These are phyloP conservation scores for Corythornis cristatus DNA, from an alignment of 2,113 vertebrate species.

Conservation along the genomic window DNA sequence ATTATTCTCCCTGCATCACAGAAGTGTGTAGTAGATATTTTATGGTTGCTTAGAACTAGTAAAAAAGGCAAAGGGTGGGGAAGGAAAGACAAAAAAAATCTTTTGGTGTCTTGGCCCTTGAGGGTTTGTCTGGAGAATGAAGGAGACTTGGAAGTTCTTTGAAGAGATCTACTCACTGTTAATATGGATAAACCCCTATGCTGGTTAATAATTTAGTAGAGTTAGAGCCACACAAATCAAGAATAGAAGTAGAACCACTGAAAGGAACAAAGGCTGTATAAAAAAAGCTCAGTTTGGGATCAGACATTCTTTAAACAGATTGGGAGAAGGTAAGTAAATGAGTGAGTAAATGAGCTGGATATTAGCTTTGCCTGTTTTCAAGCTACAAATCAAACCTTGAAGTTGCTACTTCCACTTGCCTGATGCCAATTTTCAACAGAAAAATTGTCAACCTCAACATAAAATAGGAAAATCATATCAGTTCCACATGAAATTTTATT, in stretches of 20 bases:
- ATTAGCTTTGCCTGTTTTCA: not conserved
- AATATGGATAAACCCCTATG: not conserved
- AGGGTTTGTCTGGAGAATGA: not conserved
- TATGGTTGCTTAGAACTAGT: constrained; percentile 12
- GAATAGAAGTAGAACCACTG: not conserved
- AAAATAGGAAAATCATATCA: not conserved
- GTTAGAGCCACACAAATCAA: not conserved
- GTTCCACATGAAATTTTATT: not conserved
- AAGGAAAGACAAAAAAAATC: constrained; percentile 35
- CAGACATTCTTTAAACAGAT: not conserved
- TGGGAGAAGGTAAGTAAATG: not conserved
- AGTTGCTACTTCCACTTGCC: not conserved
- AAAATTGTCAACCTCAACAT: not conserved
- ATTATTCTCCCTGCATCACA: constrained; percentile 22
- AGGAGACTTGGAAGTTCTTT: constrained; percentile 1
- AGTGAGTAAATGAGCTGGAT: not conserved
- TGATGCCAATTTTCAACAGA: not conserved
- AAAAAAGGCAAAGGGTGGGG: constrained; percentile 17
- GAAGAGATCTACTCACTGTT: not conserved
- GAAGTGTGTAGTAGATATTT: constrained; percentile 47
- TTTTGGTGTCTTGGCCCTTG: constrained; percentile 1
- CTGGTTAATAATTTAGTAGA: not conserved
- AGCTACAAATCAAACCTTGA: not conserved
- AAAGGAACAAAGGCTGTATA: not conserved
- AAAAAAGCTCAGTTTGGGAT: not conserved